phyloP scores from a whole-genome alignment of 2,797 vertebrate species.

The Megaceryle alcyon region DNA sequence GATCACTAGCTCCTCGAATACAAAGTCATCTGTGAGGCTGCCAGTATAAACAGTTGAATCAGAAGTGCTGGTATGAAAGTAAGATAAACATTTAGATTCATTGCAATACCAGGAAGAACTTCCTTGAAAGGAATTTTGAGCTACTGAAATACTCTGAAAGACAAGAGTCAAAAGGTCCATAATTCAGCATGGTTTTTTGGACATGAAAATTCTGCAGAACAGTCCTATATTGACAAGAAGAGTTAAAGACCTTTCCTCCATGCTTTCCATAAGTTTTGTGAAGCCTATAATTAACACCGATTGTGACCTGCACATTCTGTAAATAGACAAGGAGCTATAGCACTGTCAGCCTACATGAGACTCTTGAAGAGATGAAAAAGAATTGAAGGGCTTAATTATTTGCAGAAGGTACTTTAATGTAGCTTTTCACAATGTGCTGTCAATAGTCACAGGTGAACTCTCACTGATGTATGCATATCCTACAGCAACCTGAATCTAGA shows the following conservation, averaged over 20 bases:
- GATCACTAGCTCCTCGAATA: not conserved
- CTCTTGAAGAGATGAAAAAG: not conserved
- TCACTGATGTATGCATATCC: not conserved
- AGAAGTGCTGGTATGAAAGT: not conserved
- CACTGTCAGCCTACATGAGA: not conserved
- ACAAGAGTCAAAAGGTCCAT: not conserved
- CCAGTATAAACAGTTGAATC: conserved; percentile 10
- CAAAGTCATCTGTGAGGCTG: not conserved
- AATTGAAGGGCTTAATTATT: not conserved
- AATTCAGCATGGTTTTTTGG: not conserved
- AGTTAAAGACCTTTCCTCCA: not conserved
- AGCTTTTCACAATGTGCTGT: not conserved
- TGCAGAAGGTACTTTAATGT: not conserved
- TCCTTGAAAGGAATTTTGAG: conserved; percentile 2
- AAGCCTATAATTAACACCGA: not conserved
- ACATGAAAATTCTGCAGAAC: not conserved
- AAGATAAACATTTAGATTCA: not conserved
- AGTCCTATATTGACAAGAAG: not conserved
- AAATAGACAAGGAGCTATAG: not conserved
- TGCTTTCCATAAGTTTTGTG: not conserved
- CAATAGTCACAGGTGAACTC: not conserved
- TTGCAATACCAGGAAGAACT: not conserved
- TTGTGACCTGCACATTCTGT: not conserved
- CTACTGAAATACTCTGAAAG: not conserved
- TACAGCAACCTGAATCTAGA: not conserved